These are phyloP conservation scores for Antheraea mylitta DNA, from an alignment of 1,140 invertebrate species.

Conservation along the genomic window DNA sequence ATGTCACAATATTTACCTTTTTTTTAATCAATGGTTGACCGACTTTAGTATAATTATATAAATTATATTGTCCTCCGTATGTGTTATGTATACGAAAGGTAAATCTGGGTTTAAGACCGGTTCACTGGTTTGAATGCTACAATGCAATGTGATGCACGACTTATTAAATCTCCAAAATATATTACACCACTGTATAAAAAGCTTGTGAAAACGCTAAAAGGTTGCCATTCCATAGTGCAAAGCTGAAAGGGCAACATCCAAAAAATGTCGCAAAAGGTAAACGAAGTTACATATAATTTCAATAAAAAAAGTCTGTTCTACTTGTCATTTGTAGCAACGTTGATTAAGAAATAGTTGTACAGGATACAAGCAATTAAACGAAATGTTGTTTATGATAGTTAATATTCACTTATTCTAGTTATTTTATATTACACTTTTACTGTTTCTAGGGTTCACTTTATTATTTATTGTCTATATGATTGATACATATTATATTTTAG, in stretches of 20 bases:
- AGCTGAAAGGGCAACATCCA: constrained; percentile 17
- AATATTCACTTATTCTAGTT: not conserved
- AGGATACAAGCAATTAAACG: not conserved
- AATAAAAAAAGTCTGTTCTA: not conserved
- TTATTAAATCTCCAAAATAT: constrained; percentile 26
- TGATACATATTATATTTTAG: constrained; percentile 20
- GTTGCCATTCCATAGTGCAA: constrained; percentile 22
- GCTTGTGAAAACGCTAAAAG: constrained; percentile 11
- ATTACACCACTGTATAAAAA: constrained; percentile 32
- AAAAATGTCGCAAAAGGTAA: constrained; percentile 19
- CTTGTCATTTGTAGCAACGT: not conserved
- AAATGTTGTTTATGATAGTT: not conserved
- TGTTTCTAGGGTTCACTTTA: not conserved
- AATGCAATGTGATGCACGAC: constrained; percentile 27
- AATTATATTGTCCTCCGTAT: not conserved
- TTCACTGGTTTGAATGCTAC: constrained; percentile 33
- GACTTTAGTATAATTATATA: too few relatives aligned
- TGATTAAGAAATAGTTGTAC: not conserved
- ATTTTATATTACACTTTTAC: not conserved
- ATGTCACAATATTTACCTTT: not conserved
- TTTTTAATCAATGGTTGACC: too few relatives aligned
- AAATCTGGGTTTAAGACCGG: constrained; percentile 35
- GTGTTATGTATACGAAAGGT: constrained; percentile 22
- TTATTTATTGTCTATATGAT: not conserved
- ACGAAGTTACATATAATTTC: constrained; percentile 20